A percentile compares a stretch with the other conserved stretches of the same genome.
phyloP scores from a whole-genome alignment of 2,797 vertebrate genomes.

The Ciconia nigra region DNA sequence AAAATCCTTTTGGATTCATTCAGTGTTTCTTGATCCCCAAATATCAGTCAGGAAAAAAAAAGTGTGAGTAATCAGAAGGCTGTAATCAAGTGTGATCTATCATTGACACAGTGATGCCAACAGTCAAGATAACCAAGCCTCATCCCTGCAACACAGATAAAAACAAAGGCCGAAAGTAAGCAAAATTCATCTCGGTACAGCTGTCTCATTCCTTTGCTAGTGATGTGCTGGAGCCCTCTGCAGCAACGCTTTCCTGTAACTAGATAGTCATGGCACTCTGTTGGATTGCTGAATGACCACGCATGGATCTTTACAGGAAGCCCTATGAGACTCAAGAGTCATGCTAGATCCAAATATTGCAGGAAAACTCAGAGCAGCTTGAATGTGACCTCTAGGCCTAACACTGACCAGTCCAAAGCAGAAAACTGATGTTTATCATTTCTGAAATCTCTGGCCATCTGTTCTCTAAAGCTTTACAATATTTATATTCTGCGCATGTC shows the following conservation, averaged over 20 bases:
- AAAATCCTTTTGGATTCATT: background rate
- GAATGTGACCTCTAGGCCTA: background rate
- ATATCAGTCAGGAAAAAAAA: background rate
- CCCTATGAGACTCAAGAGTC: background rate
- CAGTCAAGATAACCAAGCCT: background rate
- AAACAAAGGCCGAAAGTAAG: background rate
- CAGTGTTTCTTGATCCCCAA: background rate
- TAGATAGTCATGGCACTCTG: rapidly evolving
- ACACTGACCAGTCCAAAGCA: background rate
- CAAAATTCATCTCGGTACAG: background rate
- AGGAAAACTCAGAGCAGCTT: background rate
- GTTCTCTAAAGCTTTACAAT: constrained; percentile 40
- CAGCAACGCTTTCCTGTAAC: background rate
- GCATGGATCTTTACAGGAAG: background rate
- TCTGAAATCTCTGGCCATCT: constrained; percentile 62
- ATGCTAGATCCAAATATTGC: background rate
- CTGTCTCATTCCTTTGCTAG: background rate
- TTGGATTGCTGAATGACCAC: background rate
- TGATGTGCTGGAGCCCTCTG: background rate
- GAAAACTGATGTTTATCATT: constrained; percentile 4
- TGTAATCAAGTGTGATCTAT: background rate
- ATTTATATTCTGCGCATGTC: constrained; percentile 38
- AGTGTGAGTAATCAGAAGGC: background rate
- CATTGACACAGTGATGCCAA: background rate
- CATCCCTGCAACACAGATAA: background rate